Conservation (phyloP, 1,140 invertebrate species). For the Mylabris phalerata region DNA sequence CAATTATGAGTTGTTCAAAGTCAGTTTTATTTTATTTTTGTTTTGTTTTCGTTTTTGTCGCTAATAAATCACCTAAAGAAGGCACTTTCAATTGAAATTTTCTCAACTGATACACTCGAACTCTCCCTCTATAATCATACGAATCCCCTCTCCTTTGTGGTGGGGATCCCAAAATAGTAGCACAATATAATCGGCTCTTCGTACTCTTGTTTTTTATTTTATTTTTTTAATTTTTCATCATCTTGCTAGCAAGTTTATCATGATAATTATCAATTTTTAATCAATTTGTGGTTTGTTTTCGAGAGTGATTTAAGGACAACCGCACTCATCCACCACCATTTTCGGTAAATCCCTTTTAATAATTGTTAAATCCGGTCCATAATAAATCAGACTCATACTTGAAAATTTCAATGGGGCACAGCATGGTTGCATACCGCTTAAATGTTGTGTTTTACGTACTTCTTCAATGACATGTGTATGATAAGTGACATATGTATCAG, state of each 20-base stretch:
- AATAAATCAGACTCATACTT: slow-evolving; percentile 89
- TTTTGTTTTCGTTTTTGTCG: too few species aligned
- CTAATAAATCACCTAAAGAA: slow-evolving; percentile 9
- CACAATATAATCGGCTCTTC: too few species aligned
- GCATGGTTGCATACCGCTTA: slow-evolving; percentile 76
- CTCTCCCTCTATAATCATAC: too few species aligned
- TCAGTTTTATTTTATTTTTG: too few species aligned
- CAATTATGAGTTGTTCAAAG: too few species aligned
- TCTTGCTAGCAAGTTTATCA: too few species aligned
- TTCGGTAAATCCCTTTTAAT: slow-evolving; percentile 90
- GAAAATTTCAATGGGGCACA: slow-evolving; percentile 92
- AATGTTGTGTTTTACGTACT: slow-evolving; percentile 66
- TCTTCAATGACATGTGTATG: slow-evolving; percentile 87
- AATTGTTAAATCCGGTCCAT: slow-evolving; percentile 82
- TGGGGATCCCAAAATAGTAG: too few species aligned
- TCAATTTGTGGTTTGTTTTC: neutral
- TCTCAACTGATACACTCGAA: too few species aligned
- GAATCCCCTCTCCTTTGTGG: too few species aligned
- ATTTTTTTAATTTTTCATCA: too few species aligned
- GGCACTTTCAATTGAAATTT: slow-evolving; percentile 1
- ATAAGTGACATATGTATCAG: slow-evolving; percentile 78
- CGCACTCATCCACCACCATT: slow-evolving; percentile 95
- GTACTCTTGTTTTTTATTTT: too few species aligned
- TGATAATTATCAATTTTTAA: too few species aligned
- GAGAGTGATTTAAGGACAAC: slow-evolving; percentile 64